Evolutionary conservation across 2,113 vertebrate genomes (phyloP).

Genomic region (Phalacrocorax carbo): DNA sequence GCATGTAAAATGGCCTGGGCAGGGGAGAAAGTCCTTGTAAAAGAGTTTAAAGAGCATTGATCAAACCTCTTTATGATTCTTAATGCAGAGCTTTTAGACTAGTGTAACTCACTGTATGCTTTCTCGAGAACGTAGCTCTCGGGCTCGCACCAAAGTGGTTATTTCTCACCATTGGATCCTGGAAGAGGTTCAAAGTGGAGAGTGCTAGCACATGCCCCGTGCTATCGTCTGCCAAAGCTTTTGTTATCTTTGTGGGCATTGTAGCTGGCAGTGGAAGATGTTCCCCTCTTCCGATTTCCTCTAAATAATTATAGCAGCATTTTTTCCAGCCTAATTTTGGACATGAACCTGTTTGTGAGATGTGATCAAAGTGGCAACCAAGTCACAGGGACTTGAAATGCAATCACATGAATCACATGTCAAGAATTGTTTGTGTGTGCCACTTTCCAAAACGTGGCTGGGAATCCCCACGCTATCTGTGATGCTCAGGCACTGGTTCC

Average conservation of each 20-base stretch:
- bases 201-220: background rate
- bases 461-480: background rate
- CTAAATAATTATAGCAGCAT: background rate
- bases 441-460: background rate
- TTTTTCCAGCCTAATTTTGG: constrained; percentile 55
- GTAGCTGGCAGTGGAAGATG: background rate
- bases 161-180: background rate
- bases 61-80: background rate
- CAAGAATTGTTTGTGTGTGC: background rate
- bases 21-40: background rate
- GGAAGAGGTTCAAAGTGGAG: constrained; percentile 15
- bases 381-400: background rate
- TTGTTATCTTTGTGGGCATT: constrained; percentile 14
- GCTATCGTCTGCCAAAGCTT: background rate
- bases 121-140: background rate
- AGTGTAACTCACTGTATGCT: background rate
- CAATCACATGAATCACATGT: background rate
- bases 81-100: background rate
- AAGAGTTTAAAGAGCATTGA: background rate
- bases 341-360: background rate
- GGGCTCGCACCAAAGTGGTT: background rate
- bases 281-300: constrained; percentile 1
- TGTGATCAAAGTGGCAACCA: background rate
- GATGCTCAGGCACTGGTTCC: background rate
- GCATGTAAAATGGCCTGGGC: background rate